Percentiles rank a stretch among this genome's conserved stretches.
phyloP scores from a whole-genome alignment of 2,113 vertebrate species.

The Pangasianodon hypophthalmus region DNA sequence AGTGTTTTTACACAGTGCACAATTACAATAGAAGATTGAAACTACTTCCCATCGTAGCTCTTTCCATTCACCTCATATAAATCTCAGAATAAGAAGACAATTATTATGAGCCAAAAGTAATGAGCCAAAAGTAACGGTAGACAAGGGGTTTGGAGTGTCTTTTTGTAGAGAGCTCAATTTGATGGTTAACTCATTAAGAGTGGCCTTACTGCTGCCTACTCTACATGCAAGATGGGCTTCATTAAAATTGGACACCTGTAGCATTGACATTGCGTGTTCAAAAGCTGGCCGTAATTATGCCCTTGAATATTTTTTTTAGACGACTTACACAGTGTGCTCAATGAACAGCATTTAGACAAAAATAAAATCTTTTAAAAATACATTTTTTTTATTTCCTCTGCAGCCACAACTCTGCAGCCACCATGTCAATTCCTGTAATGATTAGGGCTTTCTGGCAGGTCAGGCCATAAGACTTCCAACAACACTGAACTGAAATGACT shows the following conservation, averaged over 20 bases:
- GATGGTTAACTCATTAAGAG: constrained; percentile 4
- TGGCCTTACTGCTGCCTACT: not conserved
- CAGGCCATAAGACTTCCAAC: not conserved
- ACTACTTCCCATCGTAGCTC: not conserved
- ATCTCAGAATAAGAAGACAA: not conserved
- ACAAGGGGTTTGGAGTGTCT: not conserved
- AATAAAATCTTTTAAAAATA: not conserved
- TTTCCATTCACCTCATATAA: not conserved
- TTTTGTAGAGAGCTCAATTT: not conserved
- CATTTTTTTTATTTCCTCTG: not conserved
- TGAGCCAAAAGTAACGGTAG: not conserved
- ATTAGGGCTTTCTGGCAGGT: not conserved
- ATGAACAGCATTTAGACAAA: not conserved
- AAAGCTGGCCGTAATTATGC: not conserved
- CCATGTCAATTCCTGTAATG: not conserved
- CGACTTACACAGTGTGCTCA: not conserved
- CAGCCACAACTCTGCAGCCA: not conserved
- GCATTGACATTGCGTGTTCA: not conserved
- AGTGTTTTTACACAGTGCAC: not conserved
- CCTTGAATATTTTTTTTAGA: not conserved
- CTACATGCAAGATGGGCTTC: not conserved
- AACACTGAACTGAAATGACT: too few relatives aligned
- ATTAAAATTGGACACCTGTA: constrained; percentile 27
- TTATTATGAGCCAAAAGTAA: not conserved
- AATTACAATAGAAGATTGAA: not conserved